phyloP scores from a whole-genome alignment of 1,140 invertebrate genomes.

The Bombus ignitus region DNA sequence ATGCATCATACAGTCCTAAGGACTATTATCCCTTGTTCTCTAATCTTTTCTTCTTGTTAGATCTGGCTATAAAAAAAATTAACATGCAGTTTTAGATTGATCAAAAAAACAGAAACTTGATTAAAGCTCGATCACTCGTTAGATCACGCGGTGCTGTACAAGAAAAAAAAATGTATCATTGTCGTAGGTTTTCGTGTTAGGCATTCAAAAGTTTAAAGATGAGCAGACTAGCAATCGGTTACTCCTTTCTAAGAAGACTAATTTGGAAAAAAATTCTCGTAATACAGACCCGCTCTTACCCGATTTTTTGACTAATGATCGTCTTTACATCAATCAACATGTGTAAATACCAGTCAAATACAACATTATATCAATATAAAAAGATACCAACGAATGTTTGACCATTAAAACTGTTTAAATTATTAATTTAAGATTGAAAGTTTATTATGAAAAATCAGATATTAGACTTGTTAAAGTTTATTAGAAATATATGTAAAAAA shows the following conservation, averaged over 20 bases:
- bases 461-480: background rate
- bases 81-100: constrained; percentile 14
- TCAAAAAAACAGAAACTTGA: background rate
- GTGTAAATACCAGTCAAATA: constrained; percentile 18
- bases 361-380: constrained; percentile 13
- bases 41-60: background rate
- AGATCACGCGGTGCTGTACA: constrained; percentile 34
- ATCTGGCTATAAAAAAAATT: background rate
- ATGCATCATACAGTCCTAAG: constrained; percentile 22
- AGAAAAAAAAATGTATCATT: constrained; percentile 12
- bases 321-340: constrained; percentile 47
- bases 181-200: constrained; percentile 6
- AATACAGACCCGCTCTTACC: constrained; percentile 68
- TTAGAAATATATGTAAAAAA: background rate
- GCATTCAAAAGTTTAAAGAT: constrained; percentile 25
- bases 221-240: background rate
- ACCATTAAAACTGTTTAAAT: background rate
- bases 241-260: background rate
- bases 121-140: constrained; percentile 39
- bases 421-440: background rate
- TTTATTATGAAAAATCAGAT: too few species aligned
- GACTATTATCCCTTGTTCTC: background rate
- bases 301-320: constrained; percentile 43
- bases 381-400: background rate
- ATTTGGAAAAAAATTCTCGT: constrained; percentile 17